Percentiles rank a stretch among this genome's conserved stretches.
Evolutionary conservation across 2,888 invertebrate genomes (phyloP).

Genomic region (Rapana venosa): DNA sequence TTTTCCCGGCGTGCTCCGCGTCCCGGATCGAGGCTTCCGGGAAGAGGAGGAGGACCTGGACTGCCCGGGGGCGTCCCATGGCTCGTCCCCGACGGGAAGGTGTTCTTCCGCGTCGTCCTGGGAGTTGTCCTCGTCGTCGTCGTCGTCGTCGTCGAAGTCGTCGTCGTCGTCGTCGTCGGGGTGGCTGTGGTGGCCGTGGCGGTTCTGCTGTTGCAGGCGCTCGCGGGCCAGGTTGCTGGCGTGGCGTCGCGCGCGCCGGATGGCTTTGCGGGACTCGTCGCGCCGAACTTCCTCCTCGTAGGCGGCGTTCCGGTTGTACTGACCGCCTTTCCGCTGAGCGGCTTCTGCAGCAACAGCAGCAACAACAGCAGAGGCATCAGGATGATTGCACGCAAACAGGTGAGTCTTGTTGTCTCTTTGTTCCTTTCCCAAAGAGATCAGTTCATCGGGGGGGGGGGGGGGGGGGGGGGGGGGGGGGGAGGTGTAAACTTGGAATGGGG

Average conservation of each 20-base stretch:
- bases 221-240: constrained; percentile 50
- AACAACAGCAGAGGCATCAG: neutral
- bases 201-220: constrained; percentile 49
- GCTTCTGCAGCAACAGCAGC: constrained; percentile 19
- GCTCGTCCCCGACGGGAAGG: constrained; percentile 22
- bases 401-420: neutral
- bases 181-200: constrained; percentile 43
- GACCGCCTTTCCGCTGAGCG: constrained; percentile 48
- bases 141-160: constrained; percentile 13
- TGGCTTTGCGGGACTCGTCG: constrained; percentile 59
- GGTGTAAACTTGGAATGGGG: neutral
- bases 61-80: constrained; percentile 23
- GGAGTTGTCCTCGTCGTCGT: constrained; percentile 26
- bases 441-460: neutral
- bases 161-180: constrained; percentile 8
- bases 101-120: constrained; percentile 24
- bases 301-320: constrained; percentile 67
- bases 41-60: constrained; percentile 12
- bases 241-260: constrained; percentile 54
- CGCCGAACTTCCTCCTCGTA: constrained; percentile 65
- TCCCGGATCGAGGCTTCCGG: constrained; percentile 30
- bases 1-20: neutral
- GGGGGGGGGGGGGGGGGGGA: neutral
- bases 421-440: neutral
- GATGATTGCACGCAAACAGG: neutral